These are phyloP conservation scores for Nineta flava DNA, from an alignment of 2,888 invertebrate genomes.

Conservation along the genomic window DNA sequence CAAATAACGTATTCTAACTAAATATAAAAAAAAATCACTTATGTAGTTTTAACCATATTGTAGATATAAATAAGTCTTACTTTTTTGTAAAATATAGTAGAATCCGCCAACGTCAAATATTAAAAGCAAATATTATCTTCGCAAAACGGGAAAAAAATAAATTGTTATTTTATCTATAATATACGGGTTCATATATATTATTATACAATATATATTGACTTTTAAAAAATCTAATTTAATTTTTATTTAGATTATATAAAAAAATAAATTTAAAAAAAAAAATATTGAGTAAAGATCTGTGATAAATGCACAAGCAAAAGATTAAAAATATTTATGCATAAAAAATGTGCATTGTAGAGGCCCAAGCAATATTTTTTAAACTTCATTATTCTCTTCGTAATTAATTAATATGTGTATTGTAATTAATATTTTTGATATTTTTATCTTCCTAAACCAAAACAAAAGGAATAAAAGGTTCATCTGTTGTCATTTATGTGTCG, in stretches of 20 bases:
- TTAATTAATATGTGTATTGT: neutral
- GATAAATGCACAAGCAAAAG: slow-evolving; percentile 6
- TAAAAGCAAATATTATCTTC: too few relatives aligned
- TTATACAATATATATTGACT: neutral
- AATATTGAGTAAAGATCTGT: slow-evolving; percentile 5
- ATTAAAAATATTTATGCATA: neutral
- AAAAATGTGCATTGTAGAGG: slow-evolving; percentile 4
- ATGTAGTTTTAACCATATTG: too few relatives aligned
- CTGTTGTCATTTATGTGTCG: too few relatives aligned
- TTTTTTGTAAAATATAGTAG: too few relatives aligned
- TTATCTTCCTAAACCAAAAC: neutral
- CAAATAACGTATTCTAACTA: too few relatives aligned
- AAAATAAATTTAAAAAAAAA: neutral
- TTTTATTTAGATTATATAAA: neutral
- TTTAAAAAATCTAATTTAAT: neutral
- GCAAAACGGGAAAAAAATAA: too few relatives aligned
- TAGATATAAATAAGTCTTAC: too few relatives aligned
- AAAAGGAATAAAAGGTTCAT: too few relatives aligned
- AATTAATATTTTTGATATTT: neutral
- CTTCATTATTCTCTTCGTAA: neutral
- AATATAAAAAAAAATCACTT: too few relatives aligned
- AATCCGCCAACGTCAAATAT: too few relatives aligned
- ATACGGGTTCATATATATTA: neutral
- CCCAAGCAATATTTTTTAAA: slow-evolving; percentile 5
- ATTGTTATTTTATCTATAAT: too few relatives aligned